Evolutionary conservation across 37 sponge, comb jelly and placozoan species (phyloP).

Genomic region (Crambe crambe): DNA sequence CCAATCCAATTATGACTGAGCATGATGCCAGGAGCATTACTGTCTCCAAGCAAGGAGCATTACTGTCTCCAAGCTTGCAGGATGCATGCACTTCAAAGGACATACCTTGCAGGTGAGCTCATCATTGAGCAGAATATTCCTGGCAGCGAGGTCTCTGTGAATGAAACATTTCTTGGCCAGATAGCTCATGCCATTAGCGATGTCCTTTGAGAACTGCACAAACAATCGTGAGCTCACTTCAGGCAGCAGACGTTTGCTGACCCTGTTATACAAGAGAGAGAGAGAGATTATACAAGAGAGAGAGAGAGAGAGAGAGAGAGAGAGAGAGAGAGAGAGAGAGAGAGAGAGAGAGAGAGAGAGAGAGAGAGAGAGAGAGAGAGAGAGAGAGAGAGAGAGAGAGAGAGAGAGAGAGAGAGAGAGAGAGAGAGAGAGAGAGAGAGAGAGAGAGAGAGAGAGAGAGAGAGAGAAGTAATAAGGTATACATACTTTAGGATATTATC

Average conservation of each 20-base stretch:
- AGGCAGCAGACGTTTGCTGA: constrained; percentile 33
- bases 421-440: constrained; percentile 38
- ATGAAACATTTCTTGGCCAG: constrained; percentile 50
- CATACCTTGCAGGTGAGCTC: constrained; percentile 66
- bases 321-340: constrained; percentile 17
- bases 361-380: constrained; percentile 39
- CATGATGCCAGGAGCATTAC: no score
- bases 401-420: constrained; percentile 38
- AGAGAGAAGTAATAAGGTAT: neutral
- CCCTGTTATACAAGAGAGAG: neutral
- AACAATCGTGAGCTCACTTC: constrained; percentile 20
- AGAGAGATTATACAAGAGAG: neutral
- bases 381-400: constrained; percentile 39
- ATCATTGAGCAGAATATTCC: constrained; percentile 50
- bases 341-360: constrained; percentile 41
- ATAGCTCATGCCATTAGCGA: constrained; percentile 54
- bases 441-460: constrained; percentile 18
- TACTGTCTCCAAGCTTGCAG: no score
- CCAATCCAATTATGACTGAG: no score
- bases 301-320: constrained; percentile 3
- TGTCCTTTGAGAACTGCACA: constrained; percentile 55
- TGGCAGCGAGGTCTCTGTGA: constrained; percentile 56
- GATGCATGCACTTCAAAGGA: no score
- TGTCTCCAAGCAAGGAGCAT: no score
- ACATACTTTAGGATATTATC: neutral